Conservation (phyloP, 2,888 invertebrate species). For the Microctonus hyperodae region DNA sequence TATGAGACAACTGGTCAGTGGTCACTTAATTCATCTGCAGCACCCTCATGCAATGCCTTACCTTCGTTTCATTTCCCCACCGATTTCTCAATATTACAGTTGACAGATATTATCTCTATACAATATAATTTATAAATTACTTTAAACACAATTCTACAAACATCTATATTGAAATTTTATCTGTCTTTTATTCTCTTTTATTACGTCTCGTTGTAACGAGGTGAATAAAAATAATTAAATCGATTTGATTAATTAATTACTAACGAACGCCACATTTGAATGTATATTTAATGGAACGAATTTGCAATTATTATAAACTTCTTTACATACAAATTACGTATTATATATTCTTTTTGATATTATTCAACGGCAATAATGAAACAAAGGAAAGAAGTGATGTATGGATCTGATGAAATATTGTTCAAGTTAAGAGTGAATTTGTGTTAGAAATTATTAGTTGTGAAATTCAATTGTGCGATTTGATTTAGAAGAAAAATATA, state of each 20-base stretch:
- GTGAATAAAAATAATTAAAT: not conserved
- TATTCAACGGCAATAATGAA: slow-evolving; percentile 1
- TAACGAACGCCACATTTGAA: not conserved
- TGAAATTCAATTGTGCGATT: not conserved
- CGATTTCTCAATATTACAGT: not conserved
- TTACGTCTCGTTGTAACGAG: not conserved
- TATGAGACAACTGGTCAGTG: not conserved
- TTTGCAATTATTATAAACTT: slow-evolving; percentile 24
- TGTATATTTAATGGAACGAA: not conserved
- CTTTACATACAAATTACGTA: slow-evolving; percentile 18
- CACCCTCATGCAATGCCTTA: too few species aligned
- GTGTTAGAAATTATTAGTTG: not conserved
- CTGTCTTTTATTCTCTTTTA: too few species aligned
- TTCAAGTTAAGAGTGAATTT: not conserved
- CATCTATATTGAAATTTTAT: not conserved
- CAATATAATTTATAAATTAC: not conserved
- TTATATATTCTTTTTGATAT: slow-evolving; percentile 14
- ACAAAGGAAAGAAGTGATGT: not conserved
- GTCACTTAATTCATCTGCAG: too few species aligned
- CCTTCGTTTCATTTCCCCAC: not conserved
- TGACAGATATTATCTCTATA: not conserved
- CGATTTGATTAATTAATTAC: not conserved
- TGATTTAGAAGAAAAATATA: not conserved
- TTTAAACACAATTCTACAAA: not conserved
- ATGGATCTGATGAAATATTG: too few species aligned